Evolutionary conservation across 2,797 vertebrate genomes (phyloP), one percentile per base, ranked within the genome.

Genomic region (Anguilla megastoma): DNA sequence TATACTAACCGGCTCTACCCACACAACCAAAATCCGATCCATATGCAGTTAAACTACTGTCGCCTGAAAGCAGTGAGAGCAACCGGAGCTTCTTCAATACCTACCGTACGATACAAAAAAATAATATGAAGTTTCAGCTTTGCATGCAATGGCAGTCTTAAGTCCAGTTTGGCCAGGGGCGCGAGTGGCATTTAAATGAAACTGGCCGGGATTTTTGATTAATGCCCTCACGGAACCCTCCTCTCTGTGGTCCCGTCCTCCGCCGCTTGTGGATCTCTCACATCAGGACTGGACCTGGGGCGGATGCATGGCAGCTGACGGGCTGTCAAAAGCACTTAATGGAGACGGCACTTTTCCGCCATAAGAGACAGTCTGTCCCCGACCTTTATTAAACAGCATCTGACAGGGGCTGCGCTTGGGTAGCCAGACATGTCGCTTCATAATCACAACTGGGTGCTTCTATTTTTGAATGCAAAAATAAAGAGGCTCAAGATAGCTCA

Each of bases 321-420:
- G 56, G 66, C 88, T 89, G 90, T 92, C 91, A 89, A 63, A 90
- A 87, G 87, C 90, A 87, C 84, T 92, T 90, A 71, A 89, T 90
- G 88, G 89, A 85, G 71, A 87, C 21, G 80, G 60, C 85, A 85
- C 85, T 86, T 88, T 85, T 71, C 60, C 36, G 36, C 33, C 87
- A 89, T 24, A 24, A 79, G 89, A 89, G 56, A 52, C 76, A 63
- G 87, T 74, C 56, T 1, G 79, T 56, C 83, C 6, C 24, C 79
- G 89, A 89, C 87, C 88, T 87, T 87, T 76, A 63, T 82, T 58
- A 88, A 88, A 14, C 12, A 60, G 76, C 80, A 89, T 60, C 21
- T 80, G 58, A 90, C 48, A 85, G 88, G 66, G 7, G n/a, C 9
- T n/a, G n/a, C n/a, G 52, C 50, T 54, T 6, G 30, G 83, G 84